Evolutionary conservation across 2,113 vertebrate species (phyloP).

Genomic region (Cnemophilus loriae): DNA sequence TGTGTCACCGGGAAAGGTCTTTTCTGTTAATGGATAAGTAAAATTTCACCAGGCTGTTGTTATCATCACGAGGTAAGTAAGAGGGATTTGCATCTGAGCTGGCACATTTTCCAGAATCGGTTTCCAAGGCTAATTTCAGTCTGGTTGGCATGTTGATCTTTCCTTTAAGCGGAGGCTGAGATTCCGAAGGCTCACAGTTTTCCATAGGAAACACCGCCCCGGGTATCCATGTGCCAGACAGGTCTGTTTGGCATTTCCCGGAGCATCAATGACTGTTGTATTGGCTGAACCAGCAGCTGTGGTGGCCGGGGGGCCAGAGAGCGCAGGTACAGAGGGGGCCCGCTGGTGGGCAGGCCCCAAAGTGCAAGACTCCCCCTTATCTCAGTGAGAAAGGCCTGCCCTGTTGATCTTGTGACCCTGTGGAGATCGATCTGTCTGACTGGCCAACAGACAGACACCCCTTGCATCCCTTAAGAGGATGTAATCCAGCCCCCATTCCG

Average conservation of each 20-base stretch:
- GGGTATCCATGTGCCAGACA: neutral
- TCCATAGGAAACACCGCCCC: slow-evolving; percentile 36
- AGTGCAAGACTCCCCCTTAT: no score
- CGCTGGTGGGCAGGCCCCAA: no score
- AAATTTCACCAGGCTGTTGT: slow-evolving; percentile 36
- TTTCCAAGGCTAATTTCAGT: slow-evolving; percentile 32
- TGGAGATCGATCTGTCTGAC: no score
- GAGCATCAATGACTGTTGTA: neutral
- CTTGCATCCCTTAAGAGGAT: no score
- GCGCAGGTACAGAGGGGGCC: no score
- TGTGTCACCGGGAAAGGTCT: neutral
- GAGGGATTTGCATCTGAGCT: slow-evolving; percentile 41
- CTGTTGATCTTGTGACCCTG: no score
- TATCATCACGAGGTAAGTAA: slow-evolving; percentile 28
- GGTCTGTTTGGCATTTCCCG: neutral
- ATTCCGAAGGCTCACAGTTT: slow-evolving; percentile 38
- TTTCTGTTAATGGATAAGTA: slow-evolving; percentile 40
- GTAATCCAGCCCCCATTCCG: no score
- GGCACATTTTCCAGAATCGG: slow-evolving; percentile 33
- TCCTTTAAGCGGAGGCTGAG: slow-evolving; percentile 21
- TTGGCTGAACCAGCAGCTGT: no score
- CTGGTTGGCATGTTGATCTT: slow-evolving; percentile 19
- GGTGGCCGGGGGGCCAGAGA: no score
- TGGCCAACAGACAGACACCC: no score
- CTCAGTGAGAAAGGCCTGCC: no score